Conservation (phyloP, 1,140 invertebrate genomes). For the Drosophila guanche region DNA sequence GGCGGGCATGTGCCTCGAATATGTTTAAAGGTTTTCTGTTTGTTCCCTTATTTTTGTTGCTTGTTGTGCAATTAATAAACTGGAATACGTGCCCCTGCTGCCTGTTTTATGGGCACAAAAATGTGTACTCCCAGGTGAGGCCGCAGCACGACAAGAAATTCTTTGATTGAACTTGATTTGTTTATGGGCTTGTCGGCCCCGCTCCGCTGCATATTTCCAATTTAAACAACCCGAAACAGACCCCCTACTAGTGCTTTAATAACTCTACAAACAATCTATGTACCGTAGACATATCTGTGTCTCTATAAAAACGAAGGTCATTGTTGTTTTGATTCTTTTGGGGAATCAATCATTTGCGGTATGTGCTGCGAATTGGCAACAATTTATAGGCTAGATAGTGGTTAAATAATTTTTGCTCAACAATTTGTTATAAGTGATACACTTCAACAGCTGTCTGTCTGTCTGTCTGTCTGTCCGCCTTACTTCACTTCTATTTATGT, state of each 20-base stretch:
- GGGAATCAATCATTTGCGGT: constrained; percentile 38
- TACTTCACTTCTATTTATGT: constrained; percentile 41
- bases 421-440: constrained; percentile 45
- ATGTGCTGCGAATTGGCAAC: constrained; percentile 34
- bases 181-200: constrained; percentile 33
- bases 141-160: constrained; percentile 37
- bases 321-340: constrained; percentile 30
- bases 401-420: constrained; percentile 36
- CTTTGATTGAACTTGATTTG: constrained; percentile 49
- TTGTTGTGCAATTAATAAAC: constrained; percentile 46
- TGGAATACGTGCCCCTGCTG: constrained; percentile 34
- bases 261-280: too few species aligned
- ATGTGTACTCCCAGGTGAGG: constrained; percentile 24
- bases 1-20: constrained; percentile 23
- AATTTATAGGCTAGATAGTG: constrained; percentile 14
- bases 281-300: constrained; percentile 12
- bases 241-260: constrained; percentile 23
- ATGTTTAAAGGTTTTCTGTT: constrained; percentile 14
- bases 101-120: constrained; percentile 8
- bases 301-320: constrained; percentile 37
- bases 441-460: constrained; percentile 9
- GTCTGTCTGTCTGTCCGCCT: constrained; percentile 21
- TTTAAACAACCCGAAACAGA: not conserved
- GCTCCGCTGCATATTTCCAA: constrained; percentile 29
- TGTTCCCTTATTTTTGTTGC: not conserved